These are phyloP conservation scores for Drosophila pseudotalamancana DNA, from an alignment of 2,888 invertebrate genomes.

Conservation along the genomic window DNA sequence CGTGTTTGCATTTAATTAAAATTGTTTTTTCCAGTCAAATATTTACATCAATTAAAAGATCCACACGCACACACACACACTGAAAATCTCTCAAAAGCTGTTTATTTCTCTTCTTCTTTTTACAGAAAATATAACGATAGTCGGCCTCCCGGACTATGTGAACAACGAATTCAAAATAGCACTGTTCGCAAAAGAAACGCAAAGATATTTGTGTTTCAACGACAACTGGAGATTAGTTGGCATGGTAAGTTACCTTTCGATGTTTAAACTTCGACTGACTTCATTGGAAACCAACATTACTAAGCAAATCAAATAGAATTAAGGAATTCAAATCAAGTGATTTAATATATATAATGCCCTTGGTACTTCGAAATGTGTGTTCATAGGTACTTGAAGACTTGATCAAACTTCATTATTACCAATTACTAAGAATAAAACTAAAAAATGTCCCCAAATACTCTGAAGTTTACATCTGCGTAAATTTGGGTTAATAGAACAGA, in stretches of 20 bases:
- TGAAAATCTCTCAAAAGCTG: slow-evolving; percentile 6
- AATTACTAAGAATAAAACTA: background rate
- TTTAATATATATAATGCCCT: no score
- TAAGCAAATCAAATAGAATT: slow-evolving; percentile 1
- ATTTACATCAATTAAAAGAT: slow-evolving; percentile 63
- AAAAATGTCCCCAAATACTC: background rate
- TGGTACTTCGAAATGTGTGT: no score
- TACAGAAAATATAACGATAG: slow-evolving; percentile 85
- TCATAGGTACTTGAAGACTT: no score
- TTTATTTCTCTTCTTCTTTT: slow-evolving; percentile 41
- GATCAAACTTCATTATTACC: no score
- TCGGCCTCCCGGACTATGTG: slow-evolving; percentile 83
- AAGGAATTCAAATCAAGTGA: background rate
- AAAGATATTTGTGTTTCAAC: slow-evolving; percentile 91
- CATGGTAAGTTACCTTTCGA: slow-evolving; percentile 85
- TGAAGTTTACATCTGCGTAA: no score
- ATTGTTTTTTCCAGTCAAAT: slow-evolving; percentile 64
- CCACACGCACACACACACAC: slow-evolving; percentile 3
- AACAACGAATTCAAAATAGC: slow-evolving; percentile 84
- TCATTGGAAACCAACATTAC: background rate
- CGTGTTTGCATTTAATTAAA: slow-evolving; percentile 71
- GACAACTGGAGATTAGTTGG: slow-evolving; percentile 89
- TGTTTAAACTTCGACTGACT: background rate
- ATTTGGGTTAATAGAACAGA: slow-evolving; percentile 10
- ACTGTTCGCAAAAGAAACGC: slow-evolving; percentile 88